These are phyloP conservation scores for Antechinus stuartii DNA, from an alignment of 2,113 vertebrate genomes.

Conservation along the genomic window DNA sequence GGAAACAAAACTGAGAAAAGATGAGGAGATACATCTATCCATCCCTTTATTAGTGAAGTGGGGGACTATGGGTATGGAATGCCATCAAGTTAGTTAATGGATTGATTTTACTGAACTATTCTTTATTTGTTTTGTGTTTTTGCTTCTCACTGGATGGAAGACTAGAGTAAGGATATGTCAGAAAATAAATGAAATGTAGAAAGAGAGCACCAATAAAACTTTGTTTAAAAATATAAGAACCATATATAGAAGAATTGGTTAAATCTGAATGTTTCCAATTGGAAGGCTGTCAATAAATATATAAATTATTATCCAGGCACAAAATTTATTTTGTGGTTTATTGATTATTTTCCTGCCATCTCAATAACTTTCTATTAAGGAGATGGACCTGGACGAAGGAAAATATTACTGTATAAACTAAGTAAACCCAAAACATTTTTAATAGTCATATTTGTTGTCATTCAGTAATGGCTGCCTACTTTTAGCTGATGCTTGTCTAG, in stretches of 20 bases:
- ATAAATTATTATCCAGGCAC: not conserved
- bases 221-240: not conserved
- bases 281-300: not conserved
- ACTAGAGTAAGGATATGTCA: not conserved
- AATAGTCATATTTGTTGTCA: not conserved
- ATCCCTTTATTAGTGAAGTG: not conserved
- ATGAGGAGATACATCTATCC: not conserved
- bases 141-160: not conserved
- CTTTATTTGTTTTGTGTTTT: not conserved
- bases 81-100: not conserved
- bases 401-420: not conserved
- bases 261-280: not conserved
- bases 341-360: not conserved
- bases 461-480: not conserved
- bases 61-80: not conserved
- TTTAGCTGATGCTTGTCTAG: not conserved
- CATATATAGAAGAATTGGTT: not conserved
- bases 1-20: not conserved
- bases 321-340: not conserved
- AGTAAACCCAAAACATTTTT: not conserved
- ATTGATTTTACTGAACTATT: not conserved
- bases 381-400: not conserved
- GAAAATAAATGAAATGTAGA: not conserved
- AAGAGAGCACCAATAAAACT: not conserved
- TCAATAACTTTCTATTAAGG: not conserved